A percentile compares a stretch with the other conserved stretches of the same genome.
Conservation (phyloP, 2,888 invertebrate species). For the Ennomos erosarius region DNA sequence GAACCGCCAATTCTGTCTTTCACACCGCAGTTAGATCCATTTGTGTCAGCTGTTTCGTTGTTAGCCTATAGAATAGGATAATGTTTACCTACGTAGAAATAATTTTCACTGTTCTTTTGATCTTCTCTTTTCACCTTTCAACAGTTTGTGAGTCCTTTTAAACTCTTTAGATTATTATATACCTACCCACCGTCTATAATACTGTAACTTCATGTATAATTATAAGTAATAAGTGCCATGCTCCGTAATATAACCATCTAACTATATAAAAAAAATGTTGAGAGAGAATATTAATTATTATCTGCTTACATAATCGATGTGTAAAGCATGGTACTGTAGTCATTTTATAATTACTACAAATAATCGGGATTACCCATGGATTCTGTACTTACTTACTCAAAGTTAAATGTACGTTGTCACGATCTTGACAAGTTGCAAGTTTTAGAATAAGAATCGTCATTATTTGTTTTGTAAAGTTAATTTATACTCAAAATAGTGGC, state of each 20-base stretch:
- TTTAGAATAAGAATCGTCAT: too few relatives aligned
- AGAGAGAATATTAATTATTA: too few relatives aligned
- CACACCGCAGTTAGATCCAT: slow-evolving; percentile 2
- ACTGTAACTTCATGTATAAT: not conserved
- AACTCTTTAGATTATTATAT: slow-evolving; percentile 11
- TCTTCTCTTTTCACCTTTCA: slow-evolving; percentile 5
- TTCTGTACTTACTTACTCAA: too few relatives aligned
- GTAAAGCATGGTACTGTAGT: slow-evolving; percentile 1
- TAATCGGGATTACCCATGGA: too few relatives aligned
- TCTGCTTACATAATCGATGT: too few relatives aligned
- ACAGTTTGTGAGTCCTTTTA: slow-evolving; percentile 9
- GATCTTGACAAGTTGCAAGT: too few relatives aligned
- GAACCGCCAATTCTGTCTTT: slow-evolving; percentile 9
- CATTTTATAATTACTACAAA: not conserved
- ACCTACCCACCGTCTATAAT: slow-evolving; percentile 2
- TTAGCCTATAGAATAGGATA: slow-evolving; percentile 26
- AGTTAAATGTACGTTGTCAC: too few relatives aligned
- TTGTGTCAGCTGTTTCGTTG: slow-evolving; percentile 35
- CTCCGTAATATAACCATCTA: not conserved
- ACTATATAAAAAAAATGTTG: too few relatives aligned
- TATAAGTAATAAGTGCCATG: slow-evolving; percentile 1
- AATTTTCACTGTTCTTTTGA: slow-evolving; percentile 19
- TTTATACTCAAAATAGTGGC: too few relatives aligned
- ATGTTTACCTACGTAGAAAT: slow-evolving; percentile 25
- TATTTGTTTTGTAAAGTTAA: too few relatives aligned